Percentiles rank a stretch among this genome's conserved stretches.
Conservation (phyloP, 1,140 invertebrate genomes). For the Drosophila nannoptera region DNA sequence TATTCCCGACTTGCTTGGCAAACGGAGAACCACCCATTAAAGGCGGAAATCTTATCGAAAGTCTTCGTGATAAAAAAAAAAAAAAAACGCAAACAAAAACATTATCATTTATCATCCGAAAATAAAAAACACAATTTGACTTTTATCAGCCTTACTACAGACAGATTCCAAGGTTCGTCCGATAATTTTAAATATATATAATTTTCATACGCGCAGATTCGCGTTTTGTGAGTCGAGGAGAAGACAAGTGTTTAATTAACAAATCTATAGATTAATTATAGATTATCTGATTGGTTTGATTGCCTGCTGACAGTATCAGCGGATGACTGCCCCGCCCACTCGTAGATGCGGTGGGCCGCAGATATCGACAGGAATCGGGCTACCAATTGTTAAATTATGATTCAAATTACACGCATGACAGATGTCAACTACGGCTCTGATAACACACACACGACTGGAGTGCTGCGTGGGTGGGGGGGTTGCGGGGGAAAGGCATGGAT, state of each 20-base stretch:
- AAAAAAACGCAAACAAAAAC: conserved; percentile 39
- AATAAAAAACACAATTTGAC: conserved; percentile 26
- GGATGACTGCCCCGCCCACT: not conserved
- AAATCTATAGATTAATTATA: conserved; percentile 37
- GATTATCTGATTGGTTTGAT: conserved; percentile 5
- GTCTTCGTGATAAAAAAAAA: conserved; percentile 46
- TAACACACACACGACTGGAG: conserved; percentile 32
- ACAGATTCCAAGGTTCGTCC: conserved; percentile 32
- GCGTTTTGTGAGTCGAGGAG: no score
- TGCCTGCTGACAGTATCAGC: conserved; percentile 24
- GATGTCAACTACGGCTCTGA: conserved; percentile 60
- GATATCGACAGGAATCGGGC: conserved; percentile 8
- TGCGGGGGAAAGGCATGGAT: conserved; percentile 32
- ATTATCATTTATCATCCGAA: conserved; percentile 15
- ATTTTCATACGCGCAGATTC: no score
- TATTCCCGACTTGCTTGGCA: conserved; percentile 3
- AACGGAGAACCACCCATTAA: conserved; percentile 5
- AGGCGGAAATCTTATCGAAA: conserved; percentile 52
- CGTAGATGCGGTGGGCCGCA: not conserved
- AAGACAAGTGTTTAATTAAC: not conserved
- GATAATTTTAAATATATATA: conserved; percentile 2
- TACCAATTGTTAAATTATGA: conserved; percentile 64
- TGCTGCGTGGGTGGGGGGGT: not conserved
- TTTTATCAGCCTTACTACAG: conserved; percentile 22
- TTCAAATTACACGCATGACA: conserved; percentile 73